A percentile compares a stretch with the other conserved stretches of the same genome.
phyloP scores from a whole-genome alignment of 2,113 vertebrate genomes.

The Entomyzon cyanotis region DNA sequence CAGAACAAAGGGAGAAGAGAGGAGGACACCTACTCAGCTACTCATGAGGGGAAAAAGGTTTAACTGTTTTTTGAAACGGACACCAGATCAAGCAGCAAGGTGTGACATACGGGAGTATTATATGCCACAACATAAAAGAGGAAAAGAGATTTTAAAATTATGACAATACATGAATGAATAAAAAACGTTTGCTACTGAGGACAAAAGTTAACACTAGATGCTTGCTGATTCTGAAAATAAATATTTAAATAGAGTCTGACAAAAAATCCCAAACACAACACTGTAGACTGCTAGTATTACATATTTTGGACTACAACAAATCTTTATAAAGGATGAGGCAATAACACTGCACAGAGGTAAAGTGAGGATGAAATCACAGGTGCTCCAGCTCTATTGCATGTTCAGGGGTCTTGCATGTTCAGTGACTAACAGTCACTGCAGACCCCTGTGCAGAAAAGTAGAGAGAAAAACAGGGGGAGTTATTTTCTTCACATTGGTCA shows the following conservation, averaged over 20 bases:
- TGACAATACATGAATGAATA: not conserved
- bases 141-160: not conserved
- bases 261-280: rapidly evolving
- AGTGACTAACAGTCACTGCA: not conserved
- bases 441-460: not conserved
- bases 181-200: not conserved
- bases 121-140: not conserved
- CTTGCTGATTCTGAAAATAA: not conserved
- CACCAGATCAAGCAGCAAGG: not conserved
- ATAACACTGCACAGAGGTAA: not conserved
- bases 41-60: not conserved
- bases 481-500: not conserved
- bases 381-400: not conserved
- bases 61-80: not conserved
- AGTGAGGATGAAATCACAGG: not conserved
- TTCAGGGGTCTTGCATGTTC: not conserved
- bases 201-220: not conserved
- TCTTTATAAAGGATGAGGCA: not conserved
- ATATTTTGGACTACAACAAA: not conserved
- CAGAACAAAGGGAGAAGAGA: not conserved
- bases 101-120: not conserved
- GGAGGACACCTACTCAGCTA: not conserved
- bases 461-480: not conserved
- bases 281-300: not conserved
- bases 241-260: not conserved